Evolutionary conservation across 2,797 vertebrate species (phyloP), one percentile per base, ranked within the genome.

Genomic region (Aselliscus stoliczkanus): DNA sequence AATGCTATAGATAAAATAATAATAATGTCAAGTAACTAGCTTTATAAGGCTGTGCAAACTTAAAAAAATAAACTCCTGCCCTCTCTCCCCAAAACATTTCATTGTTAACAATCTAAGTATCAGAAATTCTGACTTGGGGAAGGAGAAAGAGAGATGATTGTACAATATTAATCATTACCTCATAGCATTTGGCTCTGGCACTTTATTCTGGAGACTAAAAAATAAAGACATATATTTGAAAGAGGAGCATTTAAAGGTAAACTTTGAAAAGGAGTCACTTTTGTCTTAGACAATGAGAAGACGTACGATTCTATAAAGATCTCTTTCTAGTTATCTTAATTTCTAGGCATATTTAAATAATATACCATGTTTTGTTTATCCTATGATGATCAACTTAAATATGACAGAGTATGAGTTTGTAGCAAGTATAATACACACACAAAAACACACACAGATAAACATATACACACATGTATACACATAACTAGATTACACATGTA

Each of bases 271-370:
- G 3, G 2, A 87, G 1, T 37, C 14, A 39, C 0, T 80, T 56
- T 70, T 83, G 70, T 20, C n/a, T 27, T 0, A 85, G 65, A 88
- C 4, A 76, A 42, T 44, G n/a, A 70, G 21, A 84, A 64, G 44
- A 23, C 10, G 11, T 58, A 27, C 44, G 10, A 62, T 2, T 85
- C 39, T 56, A 11, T 83, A n/a, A 83, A 93, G 42, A 62, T 39
- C n/a, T 60, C n/a, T 2, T 27, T 23, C 11, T 37, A 56, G 9
- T 87, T 75, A 62, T 77, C 91, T 73, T 90, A 20, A 15, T 56
- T 93, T 88, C 56, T 91, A 27, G 73, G 20, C 15, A 87, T 23
- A 90, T 75, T 94, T 88, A 65, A 95, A 70, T 79, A 72, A 65
- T 56, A 87, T 58, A 7, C 21, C 31, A 64, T 81, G 4, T 37